Evolutionary conservation across 2,113 vertebrate genomes (phyloP).

Genomic region (Tor tambroides): DNA sequence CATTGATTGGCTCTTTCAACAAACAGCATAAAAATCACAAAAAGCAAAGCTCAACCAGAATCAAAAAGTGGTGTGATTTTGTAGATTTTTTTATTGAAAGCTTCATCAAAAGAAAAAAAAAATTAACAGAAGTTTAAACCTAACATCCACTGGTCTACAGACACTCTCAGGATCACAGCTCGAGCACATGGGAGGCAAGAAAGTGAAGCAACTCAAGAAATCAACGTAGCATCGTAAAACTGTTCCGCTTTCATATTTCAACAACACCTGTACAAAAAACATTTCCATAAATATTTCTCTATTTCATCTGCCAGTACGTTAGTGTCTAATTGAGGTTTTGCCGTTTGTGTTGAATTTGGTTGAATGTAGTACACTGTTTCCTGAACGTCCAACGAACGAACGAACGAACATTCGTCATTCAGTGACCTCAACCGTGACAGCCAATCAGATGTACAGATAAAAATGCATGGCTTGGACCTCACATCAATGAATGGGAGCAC

Average conservation of each 20-base stretch:
- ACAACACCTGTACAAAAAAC: slow-evolving; percentile 88
- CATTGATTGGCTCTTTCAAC: neutral
- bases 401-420: neutral
- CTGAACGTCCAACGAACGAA: slow-evolving; percentile 10
- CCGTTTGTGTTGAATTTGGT: slow-evolving; percentile 76
- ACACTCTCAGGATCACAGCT: slow-evolving; percentile 90
- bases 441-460: slow-evolving; percentile 46
- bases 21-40: slow-evolving; percentile 3
- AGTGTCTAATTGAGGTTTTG: slow-evolving; percentile 78
- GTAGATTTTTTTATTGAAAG: slow-evolving; percentile 96
- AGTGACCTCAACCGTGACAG: slow-evolving; percentile 48
- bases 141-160: slow-evolving; percentile 99
- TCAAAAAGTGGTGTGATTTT: slow-evolving; percentile 55
- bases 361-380: slow-evolving; percentile 48
- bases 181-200: slow-evolving; percentile 87
- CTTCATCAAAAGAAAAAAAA: slow-evolving; percentile 91
- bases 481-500: slow-evolving; percentile 3
- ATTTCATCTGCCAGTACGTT: slow-evolving; percentile 73
- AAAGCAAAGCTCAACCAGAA: slow-evolving; percentile 23
- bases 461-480: slow-evolving; percentile 29
- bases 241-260: slow-evolving; percentile 80
- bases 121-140: slow-evolving; percentile 95
- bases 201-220: slow-evolving; percentile 85
- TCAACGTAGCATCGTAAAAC: slow-evolving; percentile 82
- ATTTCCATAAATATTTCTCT: slow-evolving; percentile 84